Percentiles rank a stretch among this genome's conserved stretches.
phyloP scores from a whole-genome alignment of 2,888 invertebrate species.

The Eumacrocentrus americanus region DNA sequence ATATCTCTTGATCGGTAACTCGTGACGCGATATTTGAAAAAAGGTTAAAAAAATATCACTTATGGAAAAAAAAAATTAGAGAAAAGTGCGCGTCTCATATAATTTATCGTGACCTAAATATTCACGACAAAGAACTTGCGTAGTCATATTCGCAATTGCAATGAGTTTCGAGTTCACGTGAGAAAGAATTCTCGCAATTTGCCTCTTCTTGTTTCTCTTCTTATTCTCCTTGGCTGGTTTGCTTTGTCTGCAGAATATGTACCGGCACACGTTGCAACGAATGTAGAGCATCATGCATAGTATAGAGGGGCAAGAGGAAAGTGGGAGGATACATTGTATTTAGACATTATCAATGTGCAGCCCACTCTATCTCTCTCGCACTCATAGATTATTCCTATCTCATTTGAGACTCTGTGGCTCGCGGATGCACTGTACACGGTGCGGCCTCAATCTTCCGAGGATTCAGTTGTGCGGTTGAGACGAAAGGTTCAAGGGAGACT shows the following conservation, averaged over 20 bases:
- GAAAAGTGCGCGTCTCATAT: too few relatives aligned
- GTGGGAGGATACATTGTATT: not conserved
- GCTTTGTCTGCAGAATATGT: not conserved
- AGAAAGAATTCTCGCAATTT: not conserved
- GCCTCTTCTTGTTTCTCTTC: not conserved
- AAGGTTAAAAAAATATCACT: not conserved
- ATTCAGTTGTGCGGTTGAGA: not conserved
- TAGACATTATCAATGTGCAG: not conserved
- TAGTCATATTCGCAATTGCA: not conserved
- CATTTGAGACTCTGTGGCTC: conserved; percentile 27
- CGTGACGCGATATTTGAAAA: not conserved
- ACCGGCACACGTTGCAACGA: too few relatives aligned
- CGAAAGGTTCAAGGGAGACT: not conserved
- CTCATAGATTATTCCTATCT: conserved; percentile 32
- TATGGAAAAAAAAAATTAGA: not conserved
- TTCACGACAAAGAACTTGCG: conserved; percentile 7
- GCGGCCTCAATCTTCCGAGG: conserved; percentile 22
- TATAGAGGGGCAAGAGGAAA: too few relatives aligned
- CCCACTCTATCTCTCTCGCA: conserved; percentile 4
- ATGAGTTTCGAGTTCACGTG: not conserved
- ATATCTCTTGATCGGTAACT: too few relatives aligned
- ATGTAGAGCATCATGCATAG: not conserved
- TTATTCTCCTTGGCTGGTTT: not conserved
- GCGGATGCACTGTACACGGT: conserved; percentile 21
- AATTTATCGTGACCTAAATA: conserved; percentile 6